Percentiles rank a stretch among this genome's conserved stretches.
Evolutionary conservation across 1,140 invertebrate genomes (phyloP).

Genomic region (Archivesica marissinica): DNA sequence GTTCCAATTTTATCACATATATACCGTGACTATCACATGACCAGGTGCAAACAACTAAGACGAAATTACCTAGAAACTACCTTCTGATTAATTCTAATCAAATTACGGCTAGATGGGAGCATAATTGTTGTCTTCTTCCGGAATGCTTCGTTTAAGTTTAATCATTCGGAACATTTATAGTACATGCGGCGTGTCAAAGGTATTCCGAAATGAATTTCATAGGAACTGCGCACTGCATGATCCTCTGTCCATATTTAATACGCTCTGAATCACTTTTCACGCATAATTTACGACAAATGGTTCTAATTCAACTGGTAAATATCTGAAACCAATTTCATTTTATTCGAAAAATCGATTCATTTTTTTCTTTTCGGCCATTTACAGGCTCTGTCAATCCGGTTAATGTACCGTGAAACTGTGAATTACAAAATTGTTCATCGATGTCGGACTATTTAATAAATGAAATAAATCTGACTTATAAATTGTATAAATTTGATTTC

Average conservation of each 20-base stretch:
- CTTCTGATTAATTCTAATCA: constrained; percentile 17
- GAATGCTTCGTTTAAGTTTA: constrained; percentile 4
- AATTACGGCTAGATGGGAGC: background rate
- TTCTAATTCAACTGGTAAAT: background rate
- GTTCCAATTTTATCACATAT: background rate
- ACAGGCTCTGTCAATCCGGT: background rate
- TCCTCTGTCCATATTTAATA: constrained; percentile 6
- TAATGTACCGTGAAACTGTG: constrained; percentile 41
- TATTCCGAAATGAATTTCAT: background rate
- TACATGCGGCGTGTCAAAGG: background rate
- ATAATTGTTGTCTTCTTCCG: background rate
- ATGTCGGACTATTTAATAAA: constrained; percentile 27
- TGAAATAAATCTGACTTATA: constrained; percentile 8
- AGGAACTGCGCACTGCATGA: background rate
- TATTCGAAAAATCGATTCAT: constrained; percentile 25
- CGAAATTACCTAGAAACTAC: background rate
- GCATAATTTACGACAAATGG: constrained; percentile 7
- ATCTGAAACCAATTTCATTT: constrained; percentile 26
- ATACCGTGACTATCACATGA: background rate
- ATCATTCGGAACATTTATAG: constrained; percentile 13
- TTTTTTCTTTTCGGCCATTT: constrained; percentile 4
- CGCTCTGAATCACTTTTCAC: constrained; percentile 22
- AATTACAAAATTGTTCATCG: constrained; percentile 11
- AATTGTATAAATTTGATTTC: constrained; percentile 36
- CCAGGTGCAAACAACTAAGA: constrained; percentile 1